These are phyloP conservation scores for Calidris pugnax DNA, from an alignment of 2,113 vertebrate genomes.

Conservation along the genomic window DNA sequence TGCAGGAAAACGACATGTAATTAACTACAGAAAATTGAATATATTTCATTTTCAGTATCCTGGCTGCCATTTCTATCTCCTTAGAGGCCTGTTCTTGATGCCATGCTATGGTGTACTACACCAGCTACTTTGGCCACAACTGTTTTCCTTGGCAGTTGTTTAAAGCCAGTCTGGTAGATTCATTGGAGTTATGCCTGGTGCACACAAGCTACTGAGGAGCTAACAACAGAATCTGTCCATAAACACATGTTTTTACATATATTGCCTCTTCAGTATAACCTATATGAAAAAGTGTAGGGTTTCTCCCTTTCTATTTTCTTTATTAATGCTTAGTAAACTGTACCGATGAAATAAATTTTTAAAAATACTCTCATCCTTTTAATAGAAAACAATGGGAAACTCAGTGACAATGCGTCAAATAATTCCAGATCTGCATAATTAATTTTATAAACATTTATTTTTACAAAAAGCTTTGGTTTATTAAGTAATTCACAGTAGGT, in stretches of 20 bases:
- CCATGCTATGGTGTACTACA: not conserved
- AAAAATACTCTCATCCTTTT: not conserved
- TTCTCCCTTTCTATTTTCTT: not conserved
- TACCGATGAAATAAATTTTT: not conserved
- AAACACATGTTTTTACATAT: rapidly evolving
- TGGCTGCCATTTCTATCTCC: not conserved
- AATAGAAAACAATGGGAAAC: not conserved
- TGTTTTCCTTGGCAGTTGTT: not conserved
- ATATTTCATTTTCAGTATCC: not conserved
- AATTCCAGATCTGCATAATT: not conserved
- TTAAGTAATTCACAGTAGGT: not conserved
- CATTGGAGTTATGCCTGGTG: not conserved
- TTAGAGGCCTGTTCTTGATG: not conserved
- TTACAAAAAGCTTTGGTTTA: not conserved
- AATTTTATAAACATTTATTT: not conserved
- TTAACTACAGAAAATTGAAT: not conserved
- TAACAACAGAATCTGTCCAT: not conserved
- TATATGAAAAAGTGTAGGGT: not conserved
- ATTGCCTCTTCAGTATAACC: not conserved
- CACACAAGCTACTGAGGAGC: rapidly evolving
- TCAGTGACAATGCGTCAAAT: not conserved
- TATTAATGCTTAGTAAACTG: not conserved
- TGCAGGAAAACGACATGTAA: not conserved
- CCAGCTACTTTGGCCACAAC: not conserved
- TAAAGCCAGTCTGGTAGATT: not conserved